Percentiles rank a stretch among this genome's conserved stretches.
phyloP scores from a whole-genome alignment of 2,888 invertebrate species.

The Drosophila melanosoma region DNA sequence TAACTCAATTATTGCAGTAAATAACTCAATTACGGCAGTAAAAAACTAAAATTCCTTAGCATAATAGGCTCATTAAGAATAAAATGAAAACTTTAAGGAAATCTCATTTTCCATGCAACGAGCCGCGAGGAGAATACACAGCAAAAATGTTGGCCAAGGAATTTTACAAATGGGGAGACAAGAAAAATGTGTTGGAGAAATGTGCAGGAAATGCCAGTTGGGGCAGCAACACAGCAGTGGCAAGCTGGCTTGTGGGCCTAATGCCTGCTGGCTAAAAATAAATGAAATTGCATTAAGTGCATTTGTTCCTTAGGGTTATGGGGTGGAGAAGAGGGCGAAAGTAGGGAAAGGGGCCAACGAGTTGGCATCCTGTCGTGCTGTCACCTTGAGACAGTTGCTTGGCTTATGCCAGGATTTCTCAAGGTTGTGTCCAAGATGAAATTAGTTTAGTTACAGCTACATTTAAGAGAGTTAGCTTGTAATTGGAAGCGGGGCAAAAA shows the following conservation, averaged over 20 bases:
- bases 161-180: conserved; percentile 18
- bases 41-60: background rate
- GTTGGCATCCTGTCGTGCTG: conserved; percentile 38
- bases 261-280: conserved; percentile 39
- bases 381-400: conserved; percentile 41
- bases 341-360: background rate
- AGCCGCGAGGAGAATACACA: conserved; percentile 10
- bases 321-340: background rate
- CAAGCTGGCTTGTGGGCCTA: conserved; percentile 1
- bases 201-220: conserved; percentile 14
- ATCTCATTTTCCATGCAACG: conserved; percentile 16
- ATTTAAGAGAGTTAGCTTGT: conserved; percentile 30
- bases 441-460: conserved; percentile 53
- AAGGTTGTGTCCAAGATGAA: conserved; percentile 50
- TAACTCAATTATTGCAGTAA: background rate
- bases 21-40: background rate
- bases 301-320: conserved; percentile 17
- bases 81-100: conserved; percentile 13
- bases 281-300: conserved; percentile 66
- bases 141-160: conserved; percentile 23
- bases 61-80: conserved; percentile 19
- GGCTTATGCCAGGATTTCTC: conserved; percentile 36
- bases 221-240: background rate
- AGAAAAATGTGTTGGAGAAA: conserved; percentile 22
- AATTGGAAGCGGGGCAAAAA: conserved; percentile 8